These are phyloP conservation scores for Apis cerana DNA, from an alignment of 1,140 invertebrate species.

Conservation along the genomic window DNA sequence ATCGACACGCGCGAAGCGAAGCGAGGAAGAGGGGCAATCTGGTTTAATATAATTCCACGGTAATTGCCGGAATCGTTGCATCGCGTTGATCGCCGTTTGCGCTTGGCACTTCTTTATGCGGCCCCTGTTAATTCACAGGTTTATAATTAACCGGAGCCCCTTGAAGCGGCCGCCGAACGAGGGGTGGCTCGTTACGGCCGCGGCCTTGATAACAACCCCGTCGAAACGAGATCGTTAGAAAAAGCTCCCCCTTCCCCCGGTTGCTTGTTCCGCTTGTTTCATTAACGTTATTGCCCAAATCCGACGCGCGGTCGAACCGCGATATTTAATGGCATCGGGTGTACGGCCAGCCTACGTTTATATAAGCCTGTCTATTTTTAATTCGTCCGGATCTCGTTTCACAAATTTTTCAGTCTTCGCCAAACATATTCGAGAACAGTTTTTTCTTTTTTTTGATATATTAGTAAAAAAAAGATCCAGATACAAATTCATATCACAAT, in stretches of 20 bases:
- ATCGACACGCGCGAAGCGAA: background rate
- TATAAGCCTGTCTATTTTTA: background rate
- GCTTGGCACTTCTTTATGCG: constrained; percentile 56
- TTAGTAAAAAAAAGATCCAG: too few relatives aligned
- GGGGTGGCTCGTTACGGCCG: constrained; percentile 9
- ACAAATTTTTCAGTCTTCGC: too few relatives aligned
- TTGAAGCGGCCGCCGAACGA: background rate
- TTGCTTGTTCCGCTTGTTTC: constrained; percentile 26
- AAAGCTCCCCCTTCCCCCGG: background rate
- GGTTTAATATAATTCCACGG: constrained; percentile 65
- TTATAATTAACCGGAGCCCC: constrained; percentile 57
- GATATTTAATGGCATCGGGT: constrained; percentile 45
- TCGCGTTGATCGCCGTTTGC: constrained; percentile 43
- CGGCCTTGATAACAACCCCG: constrained; percentile 40
- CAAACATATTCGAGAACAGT: too few relatives aligned
- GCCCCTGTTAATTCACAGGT: constrained; percentile 41
- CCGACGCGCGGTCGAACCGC: constrained; percentile 15
- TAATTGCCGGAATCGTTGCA: constrained; percentile 62
- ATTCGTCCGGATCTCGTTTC: too few relatives aligned
- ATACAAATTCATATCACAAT: too few relatives aligned
- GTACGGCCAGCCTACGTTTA: constrained; percentile 12
- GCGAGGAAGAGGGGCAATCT: constrained; percentile 2
- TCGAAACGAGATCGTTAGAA: constrained; percentile 48
- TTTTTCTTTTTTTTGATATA: too few relatives aligned
- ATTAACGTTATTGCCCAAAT: constrained; percentile 53